Evolutionary conservation across 2,888 invertebrate genomes (phyloP), one percentile per base, ranked within the genome.

Genomic region (Sthenelais limicola): DNA sequence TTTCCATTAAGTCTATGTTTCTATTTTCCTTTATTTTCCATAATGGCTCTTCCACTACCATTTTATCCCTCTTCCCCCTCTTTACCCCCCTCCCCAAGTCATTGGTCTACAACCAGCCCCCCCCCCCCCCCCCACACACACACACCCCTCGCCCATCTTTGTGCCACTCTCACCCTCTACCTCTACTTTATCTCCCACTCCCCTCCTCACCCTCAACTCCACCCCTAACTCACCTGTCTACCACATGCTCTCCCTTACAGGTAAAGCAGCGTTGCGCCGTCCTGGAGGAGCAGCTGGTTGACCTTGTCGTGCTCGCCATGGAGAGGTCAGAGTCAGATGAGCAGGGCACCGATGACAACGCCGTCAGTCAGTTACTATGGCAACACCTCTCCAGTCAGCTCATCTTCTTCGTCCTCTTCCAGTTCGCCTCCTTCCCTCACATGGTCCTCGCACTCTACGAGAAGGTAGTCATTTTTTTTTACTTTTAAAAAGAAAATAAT

Each of bases 381-480:
- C 90, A 96, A 73, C 96, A 97, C 88, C 90, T 98, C 28, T 96
- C 96, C 0, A 95, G 95, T 4, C 97, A 97, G 87, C 91, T 97
- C 4, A 97, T 98, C 78, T 97, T 96, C 88, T 94, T 97, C 86
- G 95, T 97, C 56, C 90, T 97, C 1, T 96, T 96, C 86, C 96
- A 97, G 84, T 96, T 96, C 88, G 95, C 96, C 0, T 94, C 93
- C 77, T 98, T 98, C 84, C 94, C 95, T 38, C 95, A 94, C 83
- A 94, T 98, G 84, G 95, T 98, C 0, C 91, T 94, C 89, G 93
- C 94, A 0, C 90, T 98, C 38, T 94, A 96, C 86, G 93, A 94
- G 73, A 95, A 94, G 89, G 92, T 92, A 84, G 71, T 73, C 9
- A 12, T n/a, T n/a, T n/a, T n/a, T n/a, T n/a, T n/a, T n/a, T n/a